Evolutionary conservation across 2,888 invertebrate genomes (phyloP).

Genomic region (Pherbina coryleti): DNA sequence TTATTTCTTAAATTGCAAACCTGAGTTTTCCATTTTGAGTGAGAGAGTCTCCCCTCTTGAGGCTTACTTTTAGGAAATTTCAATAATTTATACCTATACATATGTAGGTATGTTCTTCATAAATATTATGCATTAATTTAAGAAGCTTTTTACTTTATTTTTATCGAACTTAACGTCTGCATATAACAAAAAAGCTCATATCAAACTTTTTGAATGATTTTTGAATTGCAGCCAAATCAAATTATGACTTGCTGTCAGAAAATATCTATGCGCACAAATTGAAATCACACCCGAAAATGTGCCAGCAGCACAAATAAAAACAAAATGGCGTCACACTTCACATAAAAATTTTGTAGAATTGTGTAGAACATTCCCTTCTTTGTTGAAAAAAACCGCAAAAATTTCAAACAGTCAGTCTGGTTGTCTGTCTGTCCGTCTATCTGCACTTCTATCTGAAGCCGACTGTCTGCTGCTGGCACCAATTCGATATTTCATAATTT

Average conservation of each 20-base stretch:
- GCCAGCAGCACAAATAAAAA: conserved; percentile 5
- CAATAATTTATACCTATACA: too few relatives aligned
- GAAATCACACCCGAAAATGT: conserved; percentile 37
- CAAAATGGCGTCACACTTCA: neutral
- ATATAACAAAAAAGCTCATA: too few relatives aligned
- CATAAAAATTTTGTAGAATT: neutral
- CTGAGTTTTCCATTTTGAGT: too few relatives aligned
- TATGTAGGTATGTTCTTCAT: too few relatives aligned
- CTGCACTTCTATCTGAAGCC: neutral
- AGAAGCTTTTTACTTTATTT: too few relatives aligned
- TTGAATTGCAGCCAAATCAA: conserved; percentile 43
- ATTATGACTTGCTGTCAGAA: conserved; percentile 40
- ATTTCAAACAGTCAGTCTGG: neutral
- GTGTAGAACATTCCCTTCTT: neutral
- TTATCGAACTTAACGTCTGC: too few relatives aligned
- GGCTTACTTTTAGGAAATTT: too few relatives aligned
- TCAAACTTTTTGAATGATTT: neutral
- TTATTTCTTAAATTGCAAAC: too few relatives aligned
- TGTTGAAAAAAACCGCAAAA: conserved; percentile 25
- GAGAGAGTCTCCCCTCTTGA: too few relatives aligned
- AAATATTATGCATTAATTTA: too few relatives aligned
- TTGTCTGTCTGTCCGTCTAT: conserved; percentile 4
- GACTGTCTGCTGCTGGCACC: conserved; percentile 5
- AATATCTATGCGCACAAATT: conserved; percentile 36
- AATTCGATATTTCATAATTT: conserved; percentile 23